Evolutionary conservation across 2,888 invertebrate species (phyloP), one percentile per base, ranked within the genome.

Genomic region (Acleris holmiana): DNA sequence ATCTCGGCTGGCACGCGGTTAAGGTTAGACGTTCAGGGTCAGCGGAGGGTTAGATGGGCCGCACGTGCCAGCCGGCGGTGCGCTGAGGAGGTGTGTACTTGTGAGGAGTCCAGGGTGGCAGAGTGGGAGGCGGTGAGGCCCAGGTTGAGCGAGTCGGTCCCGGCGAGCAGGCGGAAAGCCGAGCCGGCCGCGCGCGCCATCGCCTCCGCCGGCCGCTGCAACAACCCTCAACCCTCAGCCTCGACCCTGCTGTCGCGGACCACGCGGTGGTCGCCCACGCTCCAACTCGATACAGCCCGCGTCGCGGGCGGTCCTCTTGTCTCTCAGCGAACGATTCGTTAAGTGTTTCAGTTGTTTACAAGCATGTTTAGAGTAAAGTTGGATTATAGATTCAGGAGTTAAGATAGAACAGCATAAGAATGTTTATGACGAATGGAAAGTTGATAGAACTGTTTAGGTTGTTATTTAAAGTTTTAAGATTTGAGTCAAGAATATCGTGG

Each of bases 141-240:
- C 85, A 95, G 91, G 92, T 95, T 95, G 78, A 95, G 94, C 84
- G 95, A 95, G 93, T 96, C 96, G 72, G 96, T 96, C 83, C 91
- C 91, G 76, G 96, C 95, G 82, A 96, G 95, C 89, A 96, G 94
- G 70, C 96, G 94, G 94, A 95, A 96, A 80, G 96, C 95, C 78
- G 95, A 94, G 80, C 96, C 96, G 69, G 96, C 96, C 77, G 96
- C 95, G 85, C 96, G 94, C 79, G 96, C 96, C 93, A 96, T 95
- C 85, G 95, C 94, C 93, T 96, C 96, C 82, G 96, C 96, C 80
- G 96, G 95, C 86, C 94, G 95, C 96, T 96, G 92, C 72, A 88
- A 90, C 76, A 79, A 58, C 58, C 64, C 67, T 59, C 65, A 50
- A 40, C 56, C 62, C 63, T 68, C 76, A 79, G 73, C 15, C 15